phyloP scores from a whole-genome alignment of 2,797 vertebrate genomes.

The Trichosurus vulpecula region DNA sequence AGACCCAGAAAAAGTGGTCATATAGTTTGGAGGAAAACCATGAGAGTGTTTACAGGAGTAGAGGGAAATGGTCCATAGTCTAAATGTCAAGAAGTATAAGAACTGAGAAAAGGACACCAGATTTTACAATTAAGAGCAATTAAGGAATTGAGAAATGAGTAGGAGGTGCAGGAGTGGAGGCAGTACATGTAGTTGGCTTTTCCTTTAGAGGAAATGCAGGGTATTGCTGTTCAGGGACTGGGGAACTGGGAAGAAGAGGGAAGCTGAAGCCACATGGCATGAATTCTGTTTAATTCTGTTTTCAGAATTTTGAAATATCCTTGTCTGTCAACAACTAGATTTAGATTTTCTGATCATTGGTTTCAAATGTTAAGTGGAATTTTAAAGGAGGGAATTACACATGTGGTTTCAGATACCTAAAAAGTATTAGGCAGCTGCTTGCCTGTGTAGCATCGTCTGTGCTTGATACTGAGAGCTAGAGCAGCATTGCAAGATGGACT shows the following conservation, averaged over 20 bases:
- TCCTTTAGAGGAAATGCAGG: background rate
- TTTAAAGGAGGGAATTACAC: background rate
- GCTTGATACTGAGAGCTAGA: background rate
- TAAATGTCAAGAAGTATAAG: background rate
- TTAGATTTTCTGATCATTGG: background rate
- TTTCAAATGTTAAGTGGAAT: background rate
- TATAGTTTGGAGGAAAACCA: background rate
- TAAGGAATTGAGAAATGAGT: background rate
- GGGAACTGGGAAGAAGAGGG: background rate
- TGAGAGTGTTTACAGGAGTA: background rate
- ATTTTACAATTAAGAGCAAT: background rate
- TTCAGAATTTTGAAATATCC: background rate
- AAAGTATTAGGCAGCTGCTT: background rate
- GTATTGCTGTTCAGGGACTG: background rate
- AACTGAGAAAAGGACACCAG: background rate
- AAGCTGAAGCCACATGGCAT: background rate
- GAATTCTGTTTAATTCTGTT: background rate
- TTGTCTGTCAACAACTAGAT: background rate
- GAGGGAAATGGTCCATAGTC: background rate
- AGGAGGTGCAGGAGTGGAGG: background rate
- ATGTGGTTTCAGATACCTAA: background rate
- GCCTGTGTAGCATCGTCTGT: background rate
- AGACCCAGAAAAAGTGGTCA: background rate
- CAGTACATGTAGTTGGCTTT: background rate
- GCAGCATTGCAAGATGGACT: background rate